These are phyloP conservation scores for Scotopteryx bipunctaria DNA, from an alignment of 2,888 invertebrate species.

Conservation along the genomic window DNA sequence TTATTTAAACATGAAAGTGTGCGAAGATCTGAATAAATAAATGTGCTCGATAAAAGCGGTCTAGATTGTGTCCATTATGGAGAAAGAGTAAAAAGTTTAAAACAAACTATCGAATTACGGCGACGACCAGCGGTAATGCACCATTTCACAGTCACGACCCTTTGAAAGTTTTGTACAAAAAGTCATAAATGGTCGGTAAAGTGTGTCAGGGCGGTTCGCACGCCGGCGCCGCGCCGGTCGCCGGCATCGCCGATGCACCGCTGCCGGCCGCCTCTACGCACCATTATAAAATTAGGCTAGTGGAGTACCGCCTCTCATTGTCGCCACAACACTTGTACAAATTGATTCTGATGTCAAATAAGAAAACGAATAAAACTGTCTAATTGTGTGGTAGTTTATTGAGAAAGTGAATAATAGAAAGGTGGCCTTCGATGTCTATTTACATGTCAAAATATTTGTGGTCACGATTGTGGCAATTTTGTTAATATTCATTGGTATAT, in stretches of 20 bases:
- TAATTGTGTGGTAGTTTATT: constrained; percentile 31
- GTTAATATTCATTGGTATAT: neutral
- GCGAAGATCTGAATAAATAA: constrained; percentile 19
- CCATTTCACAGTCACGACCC: constrained; percentile 79
- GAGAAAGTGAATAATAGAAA: constrained; percentile 26
- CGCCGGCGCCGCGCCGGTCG: constrained; percentile 50
- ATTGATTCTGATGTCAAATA: constrained; percentile 58
- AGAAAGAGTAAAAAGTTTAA: constrained; percentile 50
- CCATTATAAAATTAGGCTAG: constrained; percentile 70
- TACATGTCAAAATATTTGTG: constrained; percentile 4
- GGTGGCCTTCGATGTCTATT: constrained; percentile 6
- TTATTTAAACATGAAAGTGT: constrained; percentile 49
- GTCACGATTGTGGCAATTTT: neutral
- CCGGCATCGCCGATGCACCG: constrained; percentile 44
- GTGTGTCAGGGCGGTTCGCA: constrained; percentile 77
- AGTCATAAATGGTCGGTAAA: constrained; percentile 55
- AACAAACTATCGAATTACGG: constrained; percentile 62
- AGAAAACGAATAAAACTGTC: constrained; percentile 36
- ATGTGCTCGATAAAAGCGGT: constrained; percentile 26
- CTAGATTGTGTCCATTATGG: constrained; percentile 58
- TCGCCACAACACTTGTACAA: constrained; percentile 58
- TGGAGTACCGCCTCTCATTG: constrained; percentile 47
- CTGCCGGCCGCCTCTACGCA: constrained; percentile 35
- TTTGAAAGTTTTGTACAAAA: constrained; percentile 67
- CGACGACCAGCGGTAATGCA: constrained; percentile 59